Evolutionary conservation across 2,113 vertebrate species (phyloP), one percentile per base, ranked within the genome.

Genomic region (Rhinopithecus roxellana): DNA sequence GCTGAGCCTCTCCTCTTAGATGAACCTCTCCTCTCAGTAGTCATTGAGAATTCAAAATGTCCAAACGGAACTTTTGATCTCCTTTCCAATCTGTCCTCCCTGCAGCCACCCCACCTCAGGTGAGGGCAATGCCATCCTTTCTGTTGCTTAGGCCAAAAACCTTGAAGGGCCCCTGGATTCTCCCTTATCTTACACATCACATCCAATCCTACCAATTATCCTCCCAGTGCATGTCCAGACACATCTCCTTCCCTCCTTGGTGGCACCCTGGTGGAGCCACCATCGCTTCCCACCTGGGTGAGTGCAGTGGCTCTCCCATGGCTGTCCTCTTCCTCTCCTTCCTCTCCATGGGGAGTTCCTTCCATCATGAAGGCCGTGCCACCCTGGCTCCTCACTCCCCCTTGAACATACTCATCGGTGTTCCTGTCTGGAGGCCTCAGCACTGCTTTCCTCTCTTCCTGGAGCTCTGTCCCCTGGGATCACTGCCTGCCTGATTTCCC

Each of bases 291-390:
- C 43, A 9, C 75, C 75, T 78, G 23, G 2, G 32, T 25, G 22
- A 23, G 43, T 17, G 12, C 38, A 30, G 43, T 64, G 27, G 12
- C 11, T 45, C 27, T 20, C 40, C 11, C 22, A 20, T 0, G 13
- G 16, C 5, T 23, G 25, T 64, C 8, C 18, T 30, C 30, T 32
- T 35, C 17, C 30, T n/a, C 2, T n/a, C 32, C 18, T 48, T 5
- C 17, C 14, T 32, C n/a, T 35, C 64, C 69, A 16, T 20, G 25
- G 18, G 22, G 43, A 10, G 11, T 5, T n/a, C 18, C 20, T 23
- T 50, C 61, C 23, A 6, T 22, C 43, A 2, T 9, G 27, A 8
- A 17, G 13, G 5, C 3, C 4, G 1, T 38, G n/a, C 55, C 22
- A 10, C 6, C 27, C 35, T 4, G 35, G 5, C 1, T 30, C 50